Base-by-base conservation (phyloP, 2,888 invertebrate genomes). In the Cerastis leucographa region DNA sequence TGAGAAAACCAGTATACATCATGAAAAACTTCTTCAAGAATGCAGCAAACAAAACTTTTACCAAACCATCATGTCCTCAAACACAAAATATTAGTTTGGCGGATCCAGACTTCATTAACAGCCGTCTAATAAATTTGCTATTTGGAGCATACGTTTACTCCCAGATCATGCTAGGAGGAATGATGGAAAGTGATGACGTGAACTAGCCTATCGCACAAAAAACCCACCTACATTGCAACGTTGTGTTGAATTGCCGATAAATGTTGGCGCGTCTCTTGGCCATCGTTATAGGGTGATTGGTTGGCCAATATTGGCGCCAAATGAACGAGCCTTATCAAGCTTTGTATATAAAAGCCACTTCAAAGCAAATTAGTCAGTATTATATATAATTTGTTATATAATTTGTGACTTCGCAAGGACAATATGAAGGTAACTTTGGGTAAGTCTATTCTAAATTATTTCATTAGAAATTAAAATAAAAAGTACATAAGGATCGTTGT, bases 381-480 rank as follows among this genome's bases (percentile, higher is more conserved):
- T 44, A 35, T n/a, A n/a, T n/a, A n/a, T n/a, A n/a, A n/a, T n/a
- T n/a, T n/a, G n/a, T n/a, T n/a, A n/a, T n/a, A n/a, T 22, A 42
- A 66, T 42, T 56, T 61, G 70, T 71, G 29, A 68, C 46, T 61
- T 71, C n/a, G n/a, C 35, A 54, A 71, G n/a, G 51, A 74, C 84
- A 82, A 59, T 22, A 84, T 82, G 81, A 83, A 84, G 51, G 0
- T 82, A n/a, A 71, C 70, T 71, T 71, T 78, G 56, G 80, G 78
- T 78, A 44, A 78, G 65, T n/a, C 11, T 3, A 2, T 59, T 80
- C 42, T 8, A 11, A n/a, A 25, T n/a, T 54, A 19, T 14, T 25
- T 51, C 42, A 22, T 29, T 65, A 29, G 11, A 19, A 54, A 40
- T 17, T 54, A 49, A 46, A 19, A 7, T 46, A 46, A 35, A 3